Conservation (phyloP, 2,888 invertebrate genomes). For the Tuta absoluta region DNA sequence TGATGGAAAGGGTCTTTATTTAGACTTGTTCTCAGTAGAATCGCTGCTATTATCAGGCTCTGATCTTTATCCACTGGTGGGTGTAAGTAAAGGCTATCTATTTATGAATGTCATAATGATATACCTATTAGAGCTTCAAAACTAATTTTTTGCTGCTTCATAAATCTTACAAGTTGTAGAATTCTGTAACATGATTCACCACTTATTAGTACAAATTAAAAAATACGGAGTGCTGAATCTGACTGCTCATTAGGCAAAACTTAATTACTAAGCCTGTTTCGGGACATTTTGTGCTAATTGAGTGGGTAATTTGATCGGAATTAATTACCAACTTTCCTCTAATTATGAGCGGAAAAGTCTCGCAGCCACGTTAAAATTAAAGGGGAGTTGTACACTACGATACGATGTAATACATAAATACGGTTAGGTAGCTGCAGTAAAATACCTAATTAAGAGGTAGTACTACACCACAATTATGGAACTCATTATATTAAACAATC, state of each 20-base stretch:
- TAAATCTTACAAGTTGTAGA: neutral
- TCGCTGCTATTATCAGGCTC: neutral
- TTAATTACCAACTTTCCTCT: conserved; percentile 16
- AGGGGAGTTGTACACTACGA: neutral
- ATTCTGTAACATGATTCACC: neutral
- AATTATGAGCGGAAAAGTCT: conserved; percentile 1
- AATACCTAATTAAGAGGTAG: too few relatives aligned
- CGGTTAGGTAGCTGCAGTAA: neutral
- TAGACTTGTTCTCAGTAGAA: conserved; percentile 6
- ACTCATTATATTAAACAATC: too few relatives aligned
- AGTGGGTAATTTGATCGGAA: conserved; percentile 9
- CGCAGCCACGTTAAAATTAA: conserved; percentile 10
- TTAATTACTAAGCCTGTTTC: neutral
- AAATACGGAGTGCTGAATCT: conserved; percentile 7
- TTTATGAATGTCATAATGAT: too few relatives aligned
- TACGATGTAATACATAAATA: neutral
- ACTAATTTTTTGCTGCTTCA: neutral
- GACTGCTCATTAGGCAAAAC: conserved; percentile 7
- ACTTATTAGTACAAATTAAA: neutral
- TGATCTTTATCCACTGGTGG: too few relatives aligned
- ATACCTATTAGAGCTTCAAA: too few relatives aligned
- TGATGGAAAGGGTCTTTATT: conserved; percentile 21
- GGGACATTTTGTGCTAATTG: conserved; percentile 17
- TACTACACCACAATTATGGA: too few relatives aligned
- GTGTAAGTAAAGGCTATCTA: too few relatives aligned